Evolutionary conservation across 2,888 invertebrate genomes (phyloP).

Genomic region (Agrochola lota): DNA sequence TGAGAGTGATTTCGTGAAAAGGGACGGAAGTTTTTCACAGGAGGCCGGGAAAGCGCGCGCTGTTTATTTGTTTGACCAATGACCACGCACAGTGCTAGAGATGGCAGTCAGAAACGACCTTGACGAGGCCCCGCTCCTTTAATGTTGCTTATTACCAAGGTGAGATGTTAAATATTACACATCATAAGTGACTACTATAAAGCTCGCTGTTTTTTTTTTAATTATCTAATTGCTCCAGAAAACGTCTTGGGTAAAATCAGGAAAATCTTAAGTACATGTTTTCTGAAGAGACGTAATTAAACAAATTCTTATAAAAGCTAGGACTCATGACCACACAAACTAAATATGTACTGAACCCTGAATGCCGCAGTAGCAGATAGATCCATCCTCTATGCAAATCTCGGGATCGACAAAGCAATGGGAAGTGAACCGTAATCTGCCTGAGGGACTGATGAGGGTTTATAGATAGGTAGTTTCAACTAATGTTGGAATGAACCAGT

Average conservation of each 20-base stretch:
- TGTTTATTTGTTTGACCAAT: too few species aligned
- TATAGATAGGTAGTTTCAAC: not conserved
- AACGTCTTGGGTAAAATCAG: not conserved
- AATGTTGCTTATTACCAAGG: too few species aligned
- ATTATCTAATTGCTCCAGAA: not conserved
- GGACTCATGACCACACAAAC: not conserved
- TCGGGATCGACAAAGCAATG: not conserved
- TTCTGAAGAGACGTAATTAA: not conserved
- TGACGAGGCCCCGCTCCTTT: too few species aligned
- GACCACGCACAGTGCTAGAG: too few species aligned
- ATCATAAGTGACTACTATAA: too few species aligned
- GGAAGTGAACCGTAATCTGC: not conserved
- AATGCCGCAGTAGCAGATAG: not conserved
- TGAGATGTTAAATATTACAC: too few species aligned
- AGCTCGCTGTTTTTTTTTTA: not conserved
- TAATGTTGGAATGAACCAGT: too few species aligned
- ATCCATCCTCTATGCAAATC: slow-evolving; percentile 5
- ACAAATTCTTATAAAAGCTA: not conserved
- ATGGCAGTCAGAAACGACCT: too few species aligned
- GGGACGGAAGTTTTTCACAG: too few species aligned
- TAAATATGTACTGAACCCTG: not conserved
- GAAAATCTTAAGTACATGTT: not conserved
- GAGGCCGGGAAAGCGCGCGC: too few species aligned
- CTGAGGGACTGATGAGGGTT: not conserved
- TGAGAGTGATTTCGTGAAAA: too few species aligned